A percentile compares a stretch with the other conserved stretches of the same genome.
phyloP scores from a whole-genome alignment of 2,113 vertebrate genomes.

The Turnix velox region DNA sequence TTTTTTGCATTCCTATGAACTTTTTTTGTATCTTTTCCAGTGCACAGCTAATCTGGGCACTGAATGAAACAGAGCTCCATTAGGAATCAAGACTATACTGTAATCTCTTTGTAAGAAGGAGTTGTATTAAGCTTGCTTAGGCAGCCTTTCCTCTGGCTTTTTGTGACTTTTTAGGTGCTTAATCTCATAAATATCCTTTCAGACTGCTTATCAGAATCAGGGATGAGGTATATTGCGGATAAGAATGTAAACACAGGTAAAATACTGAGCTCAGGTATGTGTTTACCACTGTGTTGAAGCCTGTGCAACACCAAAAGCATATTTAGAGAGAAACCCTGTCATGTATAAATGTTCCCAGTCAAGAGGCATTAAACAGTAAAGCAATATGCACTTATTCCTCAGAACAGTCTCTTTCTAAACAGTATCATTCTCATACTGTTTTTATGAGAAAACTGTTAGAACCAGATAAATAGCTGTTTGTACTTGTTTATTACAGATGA shows the following conservation, averaged over 20 bases:
- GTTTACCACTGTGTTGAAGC: not conserved
- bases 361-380: slow-evolving; percentile 26
- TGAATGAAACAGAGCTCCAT: not conserved
- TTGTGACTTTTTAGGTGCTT: not conserved
- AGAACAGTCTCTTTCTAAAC: slow-evolving; percentile 21
- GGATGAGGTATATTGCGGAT: not conserved
- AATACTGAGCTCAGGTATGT: not conserved
- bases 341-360: not conserved
- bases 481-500: not conserved
- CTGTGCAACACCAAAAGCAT: not conserved
- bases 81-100: not conserved
- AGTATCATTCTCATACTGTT: not conserved
- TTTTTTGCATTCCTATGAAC: not conserved
- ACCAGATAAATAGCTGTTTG: slow-evolving; percentile 1
- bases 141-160: not conserved
- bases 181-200: not conserved
- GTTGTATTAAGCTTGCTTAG: not conserved
- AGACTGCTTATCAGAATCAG: not conserved
- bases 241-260: not conserved
- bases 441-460: slow-evolving; percentile 9
- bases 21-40: not conserved
- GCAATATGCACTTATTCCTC: not conserved
- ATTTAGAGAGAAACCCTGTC: not conserved
- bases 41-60: not conserved
- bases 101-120: not conserved